phyloP scores from a whole-genome alignment of 2,113 vertebrate genomes.

The Ochotona curzoniae region DNA sequence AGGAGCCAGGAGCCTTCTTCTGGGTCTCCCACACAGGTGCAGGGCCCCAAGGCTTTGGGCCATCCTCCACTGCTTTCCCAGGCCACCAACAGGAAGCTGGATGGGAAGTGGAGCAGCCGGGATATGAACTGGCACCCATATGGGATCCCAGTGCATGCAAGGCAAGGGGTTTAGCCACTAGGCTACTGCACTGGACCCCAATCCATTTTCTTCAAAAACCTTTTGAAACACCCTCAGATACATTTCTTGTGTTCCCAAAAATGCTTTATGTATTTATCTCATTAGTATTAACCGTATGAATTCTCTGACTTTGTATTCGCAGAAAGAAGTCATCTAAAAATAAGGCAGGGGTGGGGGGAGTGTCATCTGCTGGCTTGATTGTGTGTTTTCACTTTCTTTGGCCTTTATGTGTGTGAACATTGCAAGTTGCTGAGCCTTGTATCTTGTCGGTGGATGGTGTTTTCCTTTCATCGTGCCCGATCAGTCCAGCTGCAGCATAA shows the following conservation, averaged over 20 bases:
- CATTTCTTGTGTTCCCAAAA: background rate
- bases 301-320: constrained; percentile 49
- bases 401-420: background rate
- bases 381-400: background rate
- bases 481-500: background rate
- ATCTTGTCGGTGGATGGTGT: background rate
- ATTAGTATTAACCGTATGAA: background rate
- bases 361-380: background rate
- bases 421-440: background rate
- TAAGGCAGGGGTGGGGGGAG: background rate
- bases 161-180: too few species aligned
- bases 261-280: constrained; percentile 18
- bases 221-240: background rate
- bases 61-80: too few species aligned
- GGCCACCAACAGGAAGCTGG: too few species aligned
- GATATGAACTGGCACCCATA: too few species aligned
- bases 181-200: too few species aligned
- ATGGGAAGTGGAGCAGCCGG: too few species aligned
- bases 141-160: too few species aligned
- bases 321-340: background rate
- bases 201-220: too few species aligned
- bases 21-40: too few species aligned
- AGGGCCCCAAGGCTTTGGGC: too few species aligned
- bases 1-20: too few species aligned
- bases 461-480: constrained; percentile 25